Evolutionary conservation across 2,797 vertebrate genomes (phyloP), one percentile per base, ranked within the genome.

Genomic region (Cossypha polioptera): DNA sequence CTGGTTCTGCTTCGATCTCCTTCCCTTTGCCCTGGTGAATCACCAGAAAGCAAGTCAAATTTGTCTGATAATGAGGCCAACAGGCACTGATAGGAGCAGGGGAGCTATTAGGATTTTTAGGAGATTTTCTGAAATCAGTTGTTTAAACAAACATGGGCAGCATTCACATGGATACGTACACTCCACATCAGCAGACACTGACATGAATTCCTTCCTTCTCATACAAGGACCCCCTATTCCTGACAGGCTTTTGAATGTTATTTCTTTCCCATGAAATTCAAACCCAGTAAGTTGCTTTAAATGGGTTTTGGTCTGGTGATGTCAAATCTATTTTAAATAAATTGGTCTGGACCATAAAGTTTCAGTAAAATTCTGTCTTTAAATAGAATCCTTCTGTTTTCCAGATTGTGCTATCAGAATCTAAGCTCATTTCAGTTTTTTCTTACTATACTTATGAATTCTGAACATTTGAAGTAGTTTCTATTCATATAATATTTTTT

Each of bases 61-160:
- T 22, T 63, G 20, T 69, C 22, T 90, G 69, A 78, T 57, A 88
- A 71, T 66, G 51, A 80, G n/a, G 69, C 38, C 43, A 75, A 14
- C 0, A 28, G 57, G 53, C 2, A 2, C 48, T 77, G 67, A 67
- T 38, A 73, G 57, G 26, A 86, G 66, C 47, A 77, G 80, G 53
- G 43, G 18, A 93, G 19, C 11, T 75, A 59, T 48, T 78, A 50
- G 48, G n/a, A 68, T 77, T 93, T 66, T 57, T 62, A 42, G n/a
- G 42, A 88, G 22, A 87, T 67, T 69, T 69, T 71, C 72, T 93
- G 86, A 80, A 95, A 85, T 83, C 25, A 77, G 36, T 79, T 9
- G 1, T 53, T 88, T 74, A 74, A 82, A 82, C 7, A 68, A 81
- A 35, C 65, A 65, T 18, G 40, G 65, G 9, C 67, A 92, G 47